phyloP scores from a whole-genome alignment of 1,140 invertebrate genomes.

The Heliconius eleuchia region DNA sequence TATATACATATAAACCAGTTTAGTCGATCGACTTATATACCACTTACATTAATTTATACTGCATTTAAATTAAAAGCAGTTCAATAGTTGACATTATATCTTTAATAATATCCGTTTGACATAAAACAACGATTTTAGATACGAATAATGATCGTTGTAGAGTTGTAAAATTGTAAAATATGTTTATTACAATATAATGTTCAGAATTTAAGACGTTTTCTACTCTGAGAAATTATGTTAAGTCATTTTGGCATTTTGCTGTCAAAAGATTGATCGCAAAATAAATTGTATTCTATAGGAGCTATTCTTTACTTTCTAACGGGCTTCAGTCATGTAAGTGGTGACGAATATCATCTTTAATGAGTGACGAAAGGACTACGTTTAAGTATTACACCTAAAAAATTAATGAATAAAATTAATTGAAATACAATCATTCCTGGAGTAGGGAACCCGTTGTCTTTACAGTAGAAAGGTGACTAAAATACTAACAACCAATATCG shows the following conservation, averaged over 20 bases:
- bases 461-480: too few species aligned
- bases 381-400: too few species aligned
- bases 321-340: neutral
- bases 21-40: constrained; percentile 9
- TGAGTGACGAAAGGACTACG: too few species aligned
- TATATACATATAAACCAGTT: constrained; percentile 15
- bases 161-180: constrained; percentile 6
- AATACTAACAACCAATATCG: neutral
- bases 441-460: too few species aligned
- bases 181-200: constrained; percentile 6
- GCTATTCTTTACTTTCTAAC: neutral
- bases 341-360: too few species aligned
- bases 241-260: neutral
- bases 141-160: constrained; percentile 8
- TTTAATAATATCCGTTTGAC: constrained; percentile 28
- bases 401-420: too few species aligned
- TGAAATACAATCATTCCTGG: too few species aligned
- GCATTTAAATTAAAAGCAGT: constrained; percentile 35
- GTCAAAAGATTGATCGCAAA: neutral
- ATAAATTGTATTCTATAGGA: neutral
- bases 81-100: constrained; percentile 27
- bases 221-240: neutral
- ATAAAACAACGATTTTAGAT: constrained; percentile 29
- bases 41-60: constrained; percentile 36
- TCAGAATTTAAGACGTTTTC: neutral